Conservation (phyloP, 2,888 invertebrate genomes). For the Zygogramma bicolorata region DNA sequence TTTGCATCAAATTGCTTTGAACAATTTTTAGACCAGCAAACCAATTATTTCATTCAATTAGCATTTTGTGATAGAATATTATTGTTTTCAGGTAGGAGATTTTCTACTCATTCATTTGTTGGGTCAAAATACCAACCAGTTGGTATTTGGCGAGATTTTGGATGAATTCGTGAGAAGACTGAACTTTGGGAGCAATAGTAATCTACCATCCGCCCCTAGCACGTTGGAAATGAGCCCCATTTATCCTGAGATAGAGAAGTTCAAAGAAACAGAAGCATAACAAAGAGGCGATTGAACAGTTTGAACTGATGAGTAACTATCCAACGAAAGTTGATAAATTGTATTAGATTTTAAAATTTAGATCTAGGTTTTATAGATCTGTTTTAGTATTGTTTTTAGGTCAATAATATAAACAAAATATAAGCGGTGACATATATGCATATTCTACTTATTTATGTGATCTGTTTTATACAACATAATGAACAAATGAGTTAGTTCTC, state of each 20-base stretch:
- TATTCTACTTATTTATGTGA: not conserved
- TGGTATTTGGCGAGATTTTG: slow-evolving; percentile 83
- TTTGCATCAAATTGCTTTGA: too few species aligned
- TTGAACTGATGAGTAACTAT: not conserved
- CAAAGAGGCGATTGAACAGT: not conserved
- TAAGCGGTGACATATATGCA: not conserved
- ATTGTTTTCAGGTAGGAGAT: slow-evolving; percentile 81
- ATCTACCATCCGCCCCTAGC: slow-evolving; percentile 84
- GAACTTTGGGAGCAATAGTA: slow-evolving; percentile 79
- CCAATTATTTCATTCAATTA: too few species aligned
- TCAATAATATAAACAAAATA: not conserved
- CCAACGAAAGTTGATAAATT: not conserved
- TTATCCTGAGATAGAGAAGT: slow-evolving; percentile 84
- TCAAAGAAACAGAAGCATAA: slow-evolving; percentile 88
- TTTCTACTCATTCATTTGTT: slow-evolving; percentile 86
- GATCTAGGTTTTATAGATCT: not conserved
- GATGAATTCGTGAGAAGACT: slow-evolving; percentile 81
- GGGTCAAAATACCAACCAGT: slow-evolving; percentile 88
- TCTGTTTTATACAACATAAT: slow-evolving; percentile 7
- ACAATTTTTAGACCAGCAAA: too few species aligned
- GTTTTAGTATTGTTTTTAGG: not conserved
- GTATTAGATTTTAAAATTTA: not conserved
- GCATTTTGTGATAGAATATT: slow-evolving; percentile 16
- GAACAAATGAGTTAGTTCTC: too few species aligned
- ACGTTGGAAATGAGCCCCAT: slow-evolving; percentile 89